A percentile compares a stretch with the other conserved stretches of the same genome.
These are phyloP conservation scores for Mobula hypostoma DNA, from an alignment of 2,113 vertebrate species.

Conservation along the genomic window DNA sequence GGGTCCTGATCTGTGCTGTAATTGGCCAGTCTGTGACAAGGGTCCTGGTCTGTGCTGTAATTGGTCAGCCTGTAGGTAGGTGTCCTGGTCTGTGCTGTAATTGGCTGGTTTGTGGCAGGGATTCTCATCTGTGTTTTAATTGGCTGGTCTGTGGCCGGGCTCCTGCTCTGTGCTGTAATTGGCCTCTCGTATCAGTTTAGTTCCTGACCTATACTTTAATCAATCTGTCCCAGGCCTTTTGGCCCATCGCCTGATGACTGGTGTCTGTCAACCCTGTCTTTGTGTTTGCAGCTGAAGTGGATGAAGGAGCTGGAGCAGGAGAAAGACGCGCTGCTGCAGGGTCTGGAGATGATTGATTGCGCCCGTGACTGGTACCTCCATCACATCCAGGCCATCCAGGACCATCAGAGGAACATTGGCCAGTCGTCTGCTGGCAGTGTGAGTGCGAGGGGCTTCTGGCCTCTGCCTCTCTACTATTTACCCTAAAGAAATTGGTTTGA, in stretches of 20 bases:
- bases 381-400: slow-evolving; percentile 78
- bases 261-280: not conserved
- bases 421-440: slow-evolving; percentile 60
- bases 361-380: slow-evolving; percentile 82
- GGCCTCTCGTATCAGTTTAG: not conserved
- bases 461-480: not conserved
- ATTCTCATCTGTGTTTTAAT: not conserved
- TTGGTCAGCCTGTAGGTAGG: not conserved
- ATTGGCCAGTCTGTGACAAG: too few species aligned
- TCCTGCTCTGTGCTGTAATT: not conserved
- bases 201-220: not conserved
- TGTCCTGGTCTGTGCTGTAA: not conserved
- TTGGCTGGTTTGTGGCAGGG: not conserved
- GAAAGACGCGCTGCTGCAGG: slow-evolving; percentile 80
- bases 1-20: too few species aligned
- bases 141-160: not conserved
- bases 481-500: slow-evolving; percentile 10
- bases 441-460: slow-evolving; percentile 44
- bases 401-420: slow-evolving; percentile 72
- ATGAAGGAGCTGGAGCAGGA: slow-evolving; percentile 90
- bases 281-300: slow-evolving; percentile 69
- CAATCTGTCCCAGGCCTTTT: not conserved
- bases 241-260: not conserved
- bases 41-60: not conserved
- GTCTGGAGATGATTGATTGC: slow-evolving; percentile 76